phyloP scores from a whole-genome alignment of 2,888 invertebrate genomes.

The Carabus problematicus region DNA sequence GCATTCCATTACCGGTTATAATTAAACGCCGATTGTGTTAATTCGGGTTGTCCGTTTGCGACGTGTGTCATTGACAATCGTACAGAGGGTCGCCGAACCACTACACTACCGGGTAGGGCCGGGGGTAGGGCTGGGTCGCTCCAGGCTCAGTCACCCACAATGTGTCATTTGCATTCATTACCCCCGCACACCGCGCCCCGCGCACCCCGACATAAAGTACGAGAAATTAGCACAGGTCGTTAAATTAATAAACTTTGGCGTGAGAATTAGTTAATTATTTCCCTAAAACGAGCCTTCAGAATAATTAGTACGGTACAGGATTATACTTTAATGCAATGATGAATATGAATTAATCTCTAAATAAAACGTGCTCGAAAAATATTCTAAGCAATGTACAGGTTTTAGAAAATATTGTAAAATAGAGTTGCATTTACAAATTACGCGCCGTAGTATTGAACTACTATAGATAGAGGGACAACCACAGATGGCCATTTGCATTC shows the following conservation, averaged over 20 bases:
- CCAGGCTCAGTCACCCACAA: too few relatives aligned
- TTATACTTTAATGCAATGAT: not conserved
- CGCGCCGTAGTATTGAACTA: too few relatives aligned
- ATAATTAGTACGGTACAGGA: too few relatives aligned
- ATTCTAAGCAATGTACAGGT: too few relatives aligned
- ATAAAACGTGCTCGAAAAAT: too few relatives aligned
- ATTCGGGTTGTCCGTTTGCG: not conserved
- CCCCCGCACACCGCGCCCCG: too few relatives aligned
- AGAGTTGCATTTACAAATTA: too few relatives aligned
- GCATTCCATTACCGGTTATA: conserved; percentile 21
- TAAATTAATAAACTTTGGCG: conserved; percentile 25
- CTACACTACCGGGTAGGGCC: too few relatives aligned
- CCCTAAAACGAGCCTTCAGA: not conserved
- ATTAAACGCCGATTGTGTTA: conserved; percentile 33
- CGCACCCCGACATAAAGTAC: too few relatives aligned
- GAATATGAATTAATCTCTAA: conserved; percentile 18
- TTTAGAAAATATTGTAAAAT: too few relatives aligned
- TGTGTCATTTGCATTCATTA: conserved; percentile 35
- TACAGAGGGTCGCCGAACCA: not conserved
- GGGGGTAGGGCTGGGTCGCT: too few relatives aligned
- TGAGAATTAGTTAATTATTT: conserved; percentile 28
- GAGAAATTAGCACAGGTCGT: conserved; percentile 12
- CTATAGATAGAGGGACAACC: not conserved
- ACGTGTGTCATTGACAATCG: not conserved
- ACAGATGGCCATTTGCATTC: conserved; percentile 34